phyloP scores from a whole-genome alignment of 2,113 vertebrate species.

The Sinocyclocheilus rhinocerous region DNA sequence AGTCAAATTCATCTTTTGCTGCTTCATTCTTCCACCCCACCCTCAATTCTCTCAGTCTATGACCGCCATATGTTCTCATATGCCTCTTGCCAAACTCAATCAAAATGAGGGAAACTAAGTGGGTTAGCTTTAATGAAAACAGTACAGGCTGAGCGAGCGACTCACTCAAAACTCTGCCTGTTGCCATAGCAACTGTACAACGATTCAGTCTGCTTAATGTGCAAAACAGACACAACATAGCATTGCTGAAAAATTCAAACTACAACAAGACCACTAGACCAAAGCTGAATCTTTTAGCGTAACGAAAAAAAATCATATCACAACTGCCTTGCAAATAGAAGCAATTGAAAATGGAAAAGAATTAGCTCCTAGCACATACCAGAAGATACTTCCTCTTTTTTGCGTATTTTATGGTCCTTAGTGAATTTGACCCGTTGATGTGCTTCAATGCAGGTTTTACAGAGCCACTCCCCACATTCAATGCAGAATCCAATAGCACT shows the following conservation, averaged over 20 bases:
- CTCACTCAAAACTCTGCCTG: slow-evolving; percentile 48
- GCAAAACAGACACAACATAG: background rate
- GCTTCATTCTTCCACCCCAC: background rate
- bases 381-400: slow-evolving; percentile 91
- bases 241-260: background rate
- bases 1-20: background rate
- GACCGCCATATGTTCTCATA: slow-evolving; percentile 42
- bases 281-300: background rate
- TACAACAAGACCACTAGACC: background rate
- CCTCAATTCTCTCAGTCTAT: background rate
- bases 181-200: slow-evolving; percentile 51
- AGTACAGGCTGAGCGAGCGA: slow-evolving; percentile 7
- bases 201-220: background rate
- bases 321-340: slow-evolving; percentile 13
- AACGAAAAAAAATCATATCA: background rate
- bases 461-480: slow-evolving; percentile 97
- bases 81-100: slow-evolving; percentile 17
- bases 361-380: slow-evolving; percentile 73
- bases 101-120: slow-evolving; percentile 30
- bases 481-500: slow-evolving; percentile 95
- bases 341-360: background rate
- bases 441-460: slow-evolving; percentile 97
- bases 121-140: slow-evolving; percentile 45
- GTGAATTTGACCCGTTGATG: slow-evolving; percentile 98
- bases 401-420: slow-evolving; percentile 97